A percentile compares a stretch with the other conserved stretches of the same genome.
These are phyloP conservation scores for Tholera decimalis DNA, from an alignment of 2,888 invertebrate genomes.

Conservation along the genomic window DNA sequence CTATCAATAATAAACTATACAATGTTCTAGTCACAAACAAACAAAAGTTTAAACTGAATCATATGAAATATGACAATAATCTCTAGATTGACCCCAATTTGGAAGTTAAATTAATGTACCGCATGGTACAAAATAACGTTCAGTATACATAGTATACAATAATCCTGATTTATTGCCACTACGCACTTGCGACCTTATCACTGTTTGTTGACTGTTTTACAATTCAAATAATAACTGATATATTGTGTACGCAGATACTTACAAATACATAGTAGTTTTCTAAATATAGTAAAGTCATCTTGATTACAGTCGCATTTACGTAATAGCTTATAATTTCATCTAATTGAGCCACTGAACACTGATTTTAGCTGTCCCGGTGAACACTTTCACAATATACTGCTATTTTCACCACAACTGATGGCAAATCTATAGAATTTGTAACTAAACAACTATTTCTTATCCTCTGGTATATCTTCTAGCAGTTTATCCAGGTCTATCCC, in stretches of 20 bases:
- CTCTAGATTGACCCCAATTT: background rate
- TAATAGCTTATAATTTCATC: constrained; percentile 21
- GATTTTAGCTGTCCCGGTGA: constrained; percentile 13
- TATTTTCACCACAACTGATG: constrained; percentile 25
- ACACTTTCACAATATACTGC: constrained; percentile 29
- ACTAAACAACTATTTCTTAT: constrained; percentile 69
- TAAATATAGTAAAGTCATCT: constrained; percentile 1
- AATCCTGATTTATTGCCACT: constrained; percentile 20
- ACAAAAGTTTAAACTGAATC: background rate
- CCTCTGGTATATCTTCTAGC: constrained; percentile 89
- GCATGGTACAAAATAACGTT: constrained; percentile 12
- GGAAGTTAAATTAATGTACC: constrained; percentile 6
- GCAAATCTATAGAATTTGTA: constrained; percentile 44
- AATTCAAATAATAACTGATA: constrained; percentile 9
- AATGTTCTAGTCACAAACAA: background rate
- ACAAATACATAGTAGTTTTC: background rate
- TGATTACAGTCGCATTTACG: constrained; percentile 6
- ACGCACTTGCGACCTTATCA: constrained; percentile 25
- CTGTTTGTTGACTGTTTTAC: constrained; percentile 10
- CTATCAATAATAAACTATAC: background rate
- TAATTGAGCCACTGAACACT: constrained; percentile 37
- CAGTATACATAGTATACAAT: constrained; percentile 54
- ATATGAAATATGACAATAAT: background rate
- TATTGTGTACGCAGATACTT: background rate
- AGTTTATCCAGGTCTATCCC: constrained; percentile 91